Evolutionary conservation across 2,113 vertebrate species (phyloP), one percentile per base, ranked within the genome.

Genomic region (Myotis davidii): DNA sequence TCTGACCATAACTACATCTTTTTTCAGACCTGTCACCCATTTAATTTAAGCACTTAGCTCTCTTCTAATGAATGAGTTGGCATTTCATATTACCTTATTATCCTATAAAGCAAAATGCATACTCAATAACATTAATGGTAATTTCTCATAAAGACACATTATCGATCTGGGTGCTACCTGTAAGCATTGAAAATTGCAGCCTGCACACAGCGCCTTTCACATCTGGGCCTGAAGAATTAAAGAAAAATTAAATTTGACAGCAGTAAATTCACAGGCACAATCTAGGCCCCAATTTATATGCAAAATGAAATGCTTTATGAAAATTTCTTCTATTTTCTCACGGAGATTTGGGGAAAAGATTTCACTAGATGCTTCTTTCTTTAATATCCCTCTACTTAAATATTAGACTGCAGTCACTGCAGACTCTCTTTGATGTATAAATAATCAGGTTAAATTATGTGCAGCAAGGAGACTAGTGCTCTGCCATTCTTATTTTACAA

Each of bases 201-300:
- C 99, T 98, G 98, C 99, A 98, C 98, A 98, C 98, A 98, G 97
- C 98, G 99, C 98, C 99, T 98, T 99, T 98, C 99, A 98, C 98
- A 98, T 98, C 98, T 98, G 96, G 98, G 98, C 98, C 99, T 99
- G 99, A 99, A 99, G 99, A 99, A 99, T 99, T 99, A 99, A 99
- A 99, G 99, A 98, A 99, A 99, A 99, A 99, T 99, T 99, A 99
- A 99, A 99, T 99, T 99, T 99, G 99, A 99, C 99, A 99, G 99
- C 99, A 99, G 98, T 99, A 99, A 99, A 99, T 99, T 99, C 99
- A 98, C 98, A 98, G 98, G 97, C 98, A 98, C 98, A 99, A 98
- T 99, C 98, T 98, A 98, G 97, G 98, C 98, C 97, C 98, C 99
- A 99, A 99, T 99, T 99, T 99, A 99, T 99, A 99, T 99, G 99